phyloP scores from a whole-genome alignment of 2,888 invertebrate species.

The Rotaria sp. region DNA sequence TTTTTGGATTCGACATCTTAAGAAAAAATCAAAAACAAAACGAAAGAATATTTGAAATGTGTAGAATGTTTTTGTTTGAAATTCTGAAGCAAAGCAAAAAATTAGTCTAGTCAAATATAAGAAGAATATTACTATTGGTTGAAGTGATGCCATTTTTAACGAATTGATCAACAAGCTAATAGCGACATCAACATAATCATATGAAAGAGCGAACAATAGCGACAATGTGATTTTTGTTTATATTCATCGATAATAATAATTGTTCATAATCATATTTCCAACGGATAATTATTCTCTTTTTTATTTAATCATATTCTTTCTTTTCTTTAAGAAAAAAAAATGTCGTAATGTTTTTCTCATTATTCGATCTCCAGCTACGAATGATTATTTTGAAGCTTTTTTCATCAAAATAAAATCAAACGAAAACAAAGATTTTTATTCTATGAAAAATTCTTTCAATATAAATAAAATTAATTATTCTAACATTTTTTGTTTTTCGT shows the following conservation, averaged over 20 bases:
- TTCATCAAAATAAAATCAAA: not conserved
- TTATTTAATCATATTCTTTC: not conserved
- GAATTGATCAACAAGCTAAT: not conserved
- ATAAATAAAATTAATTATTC: not conserved
- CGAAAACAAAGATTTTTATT: not conserved
- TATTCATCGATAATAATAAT: not conserved
- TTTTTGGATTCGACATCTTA: not conserved
- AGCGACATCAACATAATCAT: not conserved
- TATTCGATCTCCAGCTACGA: not conserved
- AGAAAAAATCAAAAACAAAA: not conserved
- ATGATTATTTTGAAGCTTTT: not conserved
- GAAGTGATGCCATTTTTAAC: not conserved
- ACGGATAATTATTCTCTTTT: not conserved
- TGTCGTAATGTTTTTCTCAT: not conserved
- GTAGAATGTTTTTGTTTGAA: not conserved
- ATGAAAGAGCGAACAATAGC: not conserved
- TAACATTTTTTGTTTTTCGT: not conserved
- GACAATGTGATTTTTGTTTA: not conserved
- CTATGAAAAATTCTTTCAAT: not conserved
- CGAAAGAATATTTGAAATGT: not conserved
- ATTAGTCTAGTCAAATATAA: slow-evolving; percentile 10
- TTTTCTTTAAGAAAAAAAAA: not conserved
- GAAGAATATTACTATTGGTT: not conserved
- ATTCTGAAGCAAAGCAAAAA: not conserved
- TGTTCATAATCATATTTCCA: not conserved